Base-by-base conservation (phyloP, 2,888 invertebrate species). In the Mythimna lalbum region DNA sequence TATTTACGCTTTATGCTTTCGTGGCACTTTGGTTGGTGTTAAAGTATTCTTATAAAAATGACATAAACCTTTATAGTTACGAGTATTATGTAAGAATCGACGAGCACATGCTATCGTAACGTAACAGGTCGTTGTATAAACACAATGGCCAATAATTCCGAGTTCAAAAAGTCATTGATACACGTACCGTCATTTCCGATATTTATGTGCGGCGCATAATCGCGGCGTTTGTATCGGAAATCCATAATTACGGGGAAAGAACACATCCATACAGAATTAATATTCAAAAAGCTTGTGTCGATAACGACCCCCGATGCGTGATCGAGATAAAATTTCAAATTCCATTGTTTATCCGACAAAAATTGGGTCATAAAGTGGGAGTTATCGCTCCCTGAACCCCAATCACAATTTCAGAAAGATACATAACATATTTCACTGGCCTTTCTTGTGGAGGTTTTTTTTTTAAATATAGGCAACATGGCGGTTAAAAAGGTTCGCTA, bases 301-400 rank as follows among this genome's bases (percentile, higher is more conserved):
- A 89, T 90, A 91, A 89, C 88, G 86, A 86, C 78, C 73, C 73
- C 31, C 69, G 83, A 85, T 80, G 69, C 70, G 69, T 73, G 82
- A 85, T 85, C 78, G 84, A 90, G 89, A 92, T 92, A 91, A 91
- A 92, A 93, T 93, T 93, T 90, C 89, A 93, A 94, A 93, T 93
- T 91, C 90, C 89, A 90, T 93, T 94, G 93, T 94, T 94, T 94
- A 93, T 92, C 90, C 90, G 85, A 89, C 89, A 93, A 94, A 94
- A 94, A 95, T 94, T 93, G 93, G 93, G 90, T 90, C 91, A 92
- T 95, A 94, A 95, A 94, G 88, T 86, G 90, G 88, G 90, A 91
- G 93, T 94, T 94, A 95, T 94, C 86, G 93, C 87, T 92, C 94
- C 93, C 94, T 88, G 88, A 92, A 88, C 93, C 92, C 94, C 92